phyloP scores from a whole-genome alignment of 2,113 vertebrate genomes.

The Indri indri region DNA sequence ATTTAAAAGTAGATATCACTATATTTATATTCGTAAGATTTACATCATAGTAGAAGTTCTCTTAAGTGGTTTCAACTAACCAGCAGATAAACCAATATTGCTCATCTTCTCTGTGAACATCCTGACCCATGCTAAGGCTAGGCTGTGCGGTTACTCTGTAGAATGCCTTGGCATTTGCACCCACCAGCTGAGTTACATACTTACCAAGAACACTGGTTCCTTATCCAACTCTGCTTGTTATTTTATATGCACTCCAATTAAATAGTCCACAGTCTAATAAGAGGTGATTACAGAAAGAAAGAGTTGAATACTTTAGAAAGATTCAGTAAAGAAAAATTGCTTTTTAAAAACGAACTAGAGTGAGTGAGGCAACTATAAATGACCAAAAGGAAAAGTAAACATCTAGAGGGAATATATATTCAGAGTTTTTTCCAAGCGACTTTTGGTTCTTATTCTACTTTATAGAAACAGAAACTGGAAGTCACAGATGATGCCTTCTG shows the following conservation, averaged over 20 bases:
- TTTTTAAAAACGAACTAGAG: not conserved
- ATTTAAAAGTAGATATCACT: not conserved
- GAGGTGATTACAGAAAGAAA: conserved; percentile 2
- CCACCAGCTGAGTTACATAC: not conserved
- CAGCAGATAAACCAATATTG: not conserved
- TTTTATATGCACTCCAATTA: not conserved
- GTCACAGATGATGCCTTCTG: not conserved
- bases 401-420: not conserved
- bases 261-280: not conserved
- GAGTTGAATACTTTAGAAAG: not conserved
- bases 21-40: not conserved
- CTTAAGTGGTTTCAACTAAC: not conserved
- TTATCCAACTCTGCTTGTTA: not conserved
- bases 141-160: not conserved
- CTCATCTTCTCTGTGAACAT: not conserved
- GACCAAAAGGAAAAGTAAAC: not conserved
- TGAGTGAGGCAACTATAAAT: not conserved
- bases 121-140: not conserved
- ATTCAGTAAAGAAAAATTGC: not conserved
- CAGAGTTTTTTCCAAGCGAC: not conserved
- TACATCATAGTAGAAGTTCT: not conserved
- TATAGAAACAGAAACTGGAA: not conserved
- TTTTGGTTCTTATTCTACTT: not conserved
- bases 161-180: not conserved
- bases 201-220: not conserved